A percentile compares a stretch with the other conserved stretches of the same genome.
Conservation (phyloP, 2,888 invertebrate species). For the Euplagia quadripunctaria region DNA sequence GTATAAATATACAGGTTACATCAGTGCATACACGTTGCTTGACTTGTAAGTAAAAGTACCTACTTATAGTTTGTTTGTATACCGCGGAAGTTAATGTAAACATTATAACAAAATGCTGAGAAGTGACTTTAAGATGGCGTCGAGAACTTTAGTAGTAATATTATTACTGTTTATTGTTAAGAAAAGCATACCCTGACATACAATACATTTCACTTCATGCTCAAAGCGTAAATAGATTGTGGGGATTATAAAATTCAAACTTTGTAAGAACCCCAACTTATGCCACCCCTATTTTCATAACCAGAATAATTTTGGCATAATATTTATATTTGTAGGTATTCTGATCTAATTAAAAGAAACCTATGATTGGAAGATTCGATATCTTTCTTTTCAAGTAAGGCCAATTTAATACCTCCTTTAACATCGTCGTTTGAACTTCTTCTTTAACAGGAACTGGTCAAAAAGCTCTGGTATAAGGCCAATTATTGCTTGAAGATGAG, state of each 20-base stretch:
- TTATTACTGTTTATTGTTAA: background rate
- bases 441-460: conserved; percentile 42
- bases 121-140: background rate
- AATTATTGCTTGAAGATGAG: conserved; percentile 84
- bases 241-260: background rate
- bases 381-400: conserved; percentile 5
- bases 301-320: background rate
- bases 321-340: background rate
- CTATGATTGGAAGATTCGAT: background rate
- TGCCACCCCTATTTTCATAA: background rate
- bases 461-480: conserved; percentile 84
- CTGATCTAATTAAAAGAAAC: background rate
- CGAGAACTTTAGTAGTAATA: background rate
- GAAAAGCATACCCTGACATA: background rate
- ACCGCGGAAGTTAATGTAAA: too few relatives aligned
- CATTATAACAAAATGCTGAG: too few relatives aligned
- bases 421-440: conserved; percentile 19
- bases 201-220: background rate
- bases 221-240: background rate
- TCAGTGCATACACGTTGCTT: too few relatives aligned
- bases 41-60: too few relatives aligned
- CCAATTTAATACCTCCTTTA: conserved; percentile 1
- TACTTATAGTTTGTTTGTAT: too few relatives aligned
- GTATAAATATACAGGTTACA: too few relatives aligned
- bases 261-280: background rate